Conservation (phyloP, 2,113 vertebrate genomes). For the Merops nubicus region DNA sequence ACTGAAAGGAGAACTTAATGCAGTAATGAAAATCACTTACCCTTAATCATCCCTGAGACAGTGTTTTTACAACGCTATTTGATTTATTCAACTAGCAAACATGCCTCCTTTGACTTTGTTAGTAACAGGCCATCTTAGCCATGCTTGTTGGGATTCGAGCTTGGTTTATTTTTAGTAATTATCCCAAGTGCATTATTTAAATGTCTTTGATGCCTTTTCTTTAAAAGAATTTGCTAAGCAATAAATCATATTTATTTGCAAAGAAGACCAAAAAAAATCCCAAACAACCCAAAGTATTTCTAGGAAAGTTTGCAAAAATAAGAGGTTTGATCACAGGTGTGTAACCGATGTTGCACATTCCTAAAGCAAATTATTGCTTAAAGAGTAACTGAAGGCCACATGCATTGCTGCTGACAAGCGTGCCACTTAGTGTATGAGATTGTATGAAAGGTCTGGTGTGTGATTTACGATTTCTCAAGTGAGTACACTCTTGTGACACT, state of each 20-base stretch:
- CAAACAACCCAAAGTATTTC: background rate
- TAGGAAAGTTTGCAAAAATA: background rate
- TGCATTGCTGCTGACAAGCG: conserved; percentile 48
- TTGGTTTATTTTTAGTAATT: background rate
- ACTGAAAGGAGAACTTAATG: conserved; percentile 55
- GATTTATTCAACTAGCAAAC: conserved; percentile 55
- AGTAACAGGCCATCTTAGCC: conserved; percentile 24
- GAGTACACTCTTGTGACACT: conserved; percentile 49
- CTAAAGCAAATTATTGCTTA: background rate
- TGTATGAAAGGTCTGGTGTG: background rate
- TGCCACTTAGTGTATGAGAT: background rate
- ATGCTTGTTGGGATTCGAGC: conserved; percentile 30
- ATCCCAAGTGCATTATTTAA: conserved; percentile 30
- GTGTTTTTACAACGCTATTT: conserved; percentile 31
- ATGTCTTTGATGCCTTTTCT: conserved; percentile 18
- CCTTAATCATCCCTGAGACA: conserved; percentile 53
- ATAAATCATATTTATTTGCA: conserved; percentile 13
- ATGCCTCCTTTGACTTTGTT: conserved; percentile 32
- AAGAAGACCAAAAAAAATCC: background rate
- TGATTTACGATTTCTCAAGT: conserved; percentile 30
- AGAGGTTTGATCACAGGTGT: conserved; percentile 3
- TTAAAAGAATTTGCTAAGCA: conserved; percentile 33
- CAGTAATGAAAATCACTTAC: conserved; percentile 55
- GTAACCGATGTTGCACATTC: background rate
- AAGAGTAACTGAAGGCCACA: conserved; percentile 28